Base-by-base conservation (phyloP, 2,113 vertebrate genomes). In the Brachypodius melanocephalos region DNA sequence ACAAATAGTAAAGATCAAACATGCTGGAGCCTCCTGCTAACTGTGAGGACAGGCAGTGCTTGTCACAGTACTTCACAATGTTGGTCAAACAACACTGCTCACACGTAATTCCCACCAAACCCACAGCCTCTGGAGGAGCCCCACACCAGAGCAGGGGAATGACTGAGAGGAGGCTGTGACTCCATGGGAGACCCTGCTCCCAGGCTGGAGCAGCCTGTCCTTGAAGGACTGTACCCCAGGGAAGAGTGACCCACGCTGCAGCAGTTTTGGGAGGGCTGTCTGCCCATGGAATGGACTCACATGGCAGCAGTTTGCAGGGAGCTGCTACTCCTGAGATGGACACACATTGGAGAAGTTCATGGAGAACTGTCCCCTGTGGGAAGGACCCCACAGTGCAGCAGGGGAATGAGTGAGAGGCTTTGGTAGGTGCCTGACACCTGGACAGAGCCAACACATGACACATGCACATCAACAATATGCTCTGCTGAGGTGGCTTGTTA, bases 291-390 rank as follows among this genome's bases (percentile, higher is more conserved):
- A 58, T 17, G 52, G 78, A n/a, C 43, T 49, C 43, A 15, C 28
- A 38, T 3, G 1, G 29, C 17, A 32, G 5, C 28, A 76, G 45
- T 8, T 8, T 0, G 0, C 57, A 49, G 46, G 17, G 34, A 40
- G 36, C 46, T 51, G 46, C 36, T 62, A 9, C 8, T 42, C 0
- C 2, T 51, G 22, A 42, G 74, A 77, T 51, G 31, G 46, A 51
- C 22, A 29, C 55, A 24, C 3, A 3, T 0, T 4, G 6, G 29
- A 59, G 24, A n/a, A 42, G 31, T 15, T 51, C 5, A 34, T 10
- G 24, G 65, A 42, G 31, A 42, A 19, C 31, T 24, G 31, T 12
- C 31, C 24, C 19, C 45, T 12, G 5, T 34, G 25, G 36, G 54
- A 59, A 10, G 15, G 12, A 59, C 31, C 12, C 54, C 19, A 34